Base-by-base conservation (phyloP, 2,797 vertebrate species). In the Channa striata region DNA sequence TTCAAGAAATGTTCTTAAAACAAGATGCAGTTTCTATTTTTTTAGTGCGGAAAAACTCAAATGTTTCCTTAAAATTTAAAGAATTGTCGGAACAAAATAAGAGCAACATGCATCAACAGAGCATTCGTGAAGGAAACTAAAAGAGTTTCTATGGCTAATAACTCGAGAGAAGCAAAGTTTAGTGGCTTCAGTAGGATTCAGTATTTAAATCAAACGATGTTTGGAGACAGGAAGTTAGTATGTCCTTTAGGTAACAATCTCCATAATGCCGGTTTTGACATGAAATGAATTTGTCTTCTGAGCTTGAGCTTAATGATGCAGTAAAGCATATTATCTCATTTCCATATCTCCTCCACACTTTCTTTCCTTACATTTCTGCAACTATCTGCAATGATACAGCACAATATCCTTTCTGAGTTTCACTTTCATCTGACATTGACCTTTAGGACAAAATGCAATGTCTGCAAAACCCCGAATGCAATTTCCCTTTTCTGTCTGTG, bases 401-500 rank as follows among this genome's bases (percentile, higher is more conserved):
- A 19, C 14, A 46, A 6, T 19, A 21, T 68, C 16, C 12, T 40
- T 47, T 46, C 20, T 9, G 20, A 5, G 11, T n/a, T n/a, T 64
- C 60, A 34, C 23, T 68, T 52, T 62, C 23, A 51, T 50, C 14
- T 57, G 46, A 64, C 40, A 11, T 59, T 59, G n/a, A 33, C 39
- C 42, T 40, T 8, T 11, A 10, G 71, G 57, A 52, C 25, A 21
- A 60, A 54, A 43, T 58, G 8, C 48, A 61, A 11, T 10, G 5
- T 72, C 72, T 77, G 57, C 34, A 51, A 44, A 68, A 54, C 42
- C 30, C 51, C 49, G 34, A 72, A 12, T 54, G 25, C 23, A 73
- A 74, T 60, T 47, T 51, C 58, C 59, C 6, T 66, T 11, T 68
- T 25, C 11, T 59, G 39, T 73, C 11, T 68, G 25, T 84, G 53